Percentiles rank a stretch among this genome's conserved stretches.
These are phyloP conservation scores for Stenolophus ochropezus DNA, from an alignment of 2,888 invertebrate species.

Conservation along the genomic window DNA sequence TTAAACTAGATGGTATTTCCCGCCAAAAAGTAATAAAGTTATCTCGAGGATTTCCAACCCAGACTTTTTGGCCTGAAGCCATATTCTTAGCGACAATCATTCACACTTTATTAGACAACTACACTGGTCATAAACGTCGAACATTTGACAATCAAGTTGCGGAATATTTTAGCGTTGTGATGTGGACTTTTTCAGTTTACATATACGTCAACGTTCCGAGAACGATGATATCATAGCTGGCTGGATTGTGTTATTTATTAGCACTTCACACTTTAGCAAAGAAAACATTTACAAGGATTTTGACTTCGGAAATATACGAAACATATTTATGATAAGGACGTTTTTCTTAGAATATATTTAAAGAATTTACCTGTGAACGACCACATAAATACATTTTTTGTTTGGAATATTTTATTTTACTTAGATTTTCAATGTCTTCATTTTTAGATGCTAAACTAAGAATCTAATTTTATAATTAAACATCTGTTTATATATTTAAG, in stretches of 20 bases:
- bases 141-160: conserved; percentile 15
- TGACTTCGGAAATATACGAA: not conserved
- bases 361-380: not conserved
- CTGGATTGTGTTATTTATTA: conserved; percentile 16
- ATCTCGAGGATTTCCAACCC: not conserved
- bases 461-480: no score
- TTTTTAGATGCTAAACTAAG: not conserved
- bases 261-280: not conserved
- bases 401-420: not conserved
- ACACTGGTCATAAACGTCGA: not conserved
- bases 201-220: conserved; percentile 6
- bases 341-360: not conserved
- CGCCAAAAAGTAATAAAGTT: conserved; percentile 2
- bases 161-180: not conserved
- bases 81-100: not conserved
- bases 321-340: not conserved
- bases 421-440: not conserved
- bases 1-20: conserved; percentile 1
- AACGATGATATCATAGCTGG: conserved; percentile 10
- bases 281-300: conserved; percentile 4
- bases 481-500: no score
- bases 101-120: conserved; percentile 8
- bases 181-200: not conserved
- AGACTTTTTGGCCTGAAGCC: not conserved
- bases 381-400: not conserved